phyloP scores from a whole-genome alignment of 2,888 invertebrate species.

The Tuta absoluta region DNA sequence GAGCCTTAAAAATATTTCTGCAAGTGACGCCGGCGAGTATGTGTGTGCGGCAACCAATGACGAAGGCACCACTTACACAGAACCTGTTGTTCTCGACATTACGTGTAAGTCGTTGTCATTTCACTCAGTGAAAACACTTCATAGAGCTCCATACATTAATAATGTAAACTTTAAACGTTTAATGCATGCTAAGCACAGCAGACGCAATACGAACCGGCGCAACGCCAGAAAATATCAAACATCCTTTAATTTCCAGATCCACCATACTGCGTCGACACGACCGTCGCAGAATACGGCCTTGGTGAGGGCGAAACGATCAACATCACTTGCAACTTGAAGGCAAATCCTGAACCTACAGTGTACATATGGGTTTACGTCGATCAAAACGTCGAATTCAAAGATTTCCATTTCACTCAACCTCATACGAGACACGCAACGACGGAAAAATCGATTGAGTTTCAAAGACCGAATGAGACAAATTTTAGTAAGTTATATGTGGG shows the following conservation, averaged over 20 bases:
- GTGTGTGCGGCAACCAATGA: conserved; percentile 67
- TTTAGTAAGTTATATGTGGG: conserved; percentile 9
- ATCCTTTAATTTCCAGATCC: conserved; percentile 52
- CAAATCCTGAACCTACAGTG: conserved; percentile 56
- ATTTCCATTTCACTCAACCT: conserved; percentile 45
- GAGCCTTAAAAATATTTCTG: conserved; percentile 51
- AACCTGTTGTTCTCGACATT: conserved; percentile 59
- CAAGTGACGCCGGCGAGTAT: conserved; percentile 65
- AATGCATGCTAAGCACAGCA: no score
- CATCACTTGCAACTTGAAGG: conserved; percentile 62
- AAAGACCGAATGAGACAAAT: conserved; percentile 59
- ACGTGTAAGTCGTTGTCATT: conserved; percentile 54
- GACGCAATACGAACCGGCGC: no score
- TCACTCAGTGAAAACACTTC: no score
- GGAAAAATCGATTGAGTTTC: conserved; percentile 51
- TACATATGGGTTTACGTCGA: conserved; percentile 67
- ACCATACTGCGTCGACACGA: conserved; percentile 60
- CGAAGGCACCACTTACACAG: conserved; percentile 61
- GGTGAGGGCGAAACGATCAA: conserved; percentile 63
- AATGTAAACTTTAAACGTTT: no score
- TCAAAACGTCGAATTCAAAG: conserved; percentile 50
- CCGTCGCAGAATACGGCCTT: conserved; percentile 59
- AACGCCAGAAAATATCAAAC: no score
- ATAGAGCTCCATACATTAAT: no score
- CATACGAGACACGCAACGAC: conserved; percentile 52